phyloP scores from a whole-genome alignment of 2,113 vertebrate species.

The Mellivora capensis region DNA sequence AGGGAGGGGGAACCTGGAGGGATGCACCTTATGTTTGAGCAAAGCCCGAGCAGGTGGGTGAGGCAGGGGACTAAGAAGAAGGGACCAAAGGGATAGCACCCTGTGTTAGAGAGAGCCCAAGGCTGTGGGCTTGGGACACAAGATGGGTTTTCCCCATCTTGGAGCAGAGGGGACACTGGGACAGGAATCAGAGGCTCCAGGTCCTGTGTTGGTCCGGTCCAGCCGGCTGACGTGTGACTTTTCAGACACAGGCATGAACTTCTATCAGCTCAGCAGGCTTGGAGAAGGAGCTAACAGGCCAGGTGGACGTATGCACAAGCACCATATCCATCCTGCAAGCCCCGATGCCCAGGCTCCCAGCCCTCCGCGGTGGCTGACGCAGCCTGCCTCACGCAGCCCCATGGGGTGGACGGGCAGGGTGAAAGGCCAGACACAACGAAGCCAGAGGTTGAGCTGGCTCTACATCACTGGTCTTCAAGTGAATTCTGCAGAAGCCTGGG shows the following conservation, averaged over 20 bases:
- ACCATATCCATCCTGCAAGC: neutral
- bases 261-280: neutral
- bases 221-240: neutral
- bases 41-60: neutral
- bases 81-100: neutral
- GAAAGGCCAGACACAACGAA: neutral
- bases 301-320: accelerated
- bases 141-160: neutral
- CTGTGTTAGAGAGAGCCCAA: neutral
- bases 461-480: neutral
- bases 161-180: neutral
- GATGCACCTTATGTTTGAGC: neutral
- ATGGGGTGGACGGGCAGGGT: neutral
- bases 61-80: neutral
- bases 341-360: neutral
- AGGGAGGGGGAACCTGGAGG: neutral
- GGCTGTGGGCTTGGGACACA: neutral
- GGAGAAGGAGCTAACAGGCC: neutral
- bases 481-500: neutral
- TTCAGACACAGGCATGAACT: accelerated
- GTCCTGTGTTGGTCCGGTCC: neutral
- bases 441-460: neutral
- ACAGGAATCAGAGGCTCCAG: neutral
- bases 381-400: neutral
- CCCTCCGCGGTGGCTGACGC: no score